These are phyloP conservation scores for Siderastrea radians DNA, from an alignment of 92 coral and sea anemone genomes.

Conservation along the genomic window DNA sequence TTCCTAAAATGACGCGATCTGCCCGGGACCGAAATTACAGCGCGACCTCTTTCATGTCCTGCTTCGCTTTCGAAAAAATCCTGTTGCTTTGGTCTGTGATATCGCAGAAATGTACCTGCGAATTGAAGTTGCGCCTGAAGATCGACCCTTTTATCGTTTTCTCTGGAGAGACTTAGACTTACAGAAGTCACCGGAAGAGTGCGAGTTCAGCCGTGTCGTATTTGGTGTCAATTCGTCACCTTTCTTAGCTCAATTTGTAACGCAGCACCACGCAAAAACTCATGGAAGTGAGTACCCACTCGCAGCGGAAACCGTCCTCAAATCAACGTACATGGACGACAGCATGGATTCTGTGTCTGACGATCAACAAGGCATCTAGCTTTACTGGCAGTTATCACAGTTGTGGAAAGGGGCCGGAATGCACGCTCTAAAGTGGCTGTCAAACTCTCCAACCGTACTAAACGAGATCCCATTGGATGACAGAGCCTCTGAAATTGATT, in stretches of 20 bases:
- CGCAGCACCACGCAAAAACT: no score
- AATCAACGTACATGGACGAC: no score
- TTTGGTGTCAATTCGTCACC: slow-evolving; percentile 63
- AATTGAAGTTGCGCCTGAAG: no score
- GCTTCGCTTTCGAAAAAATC: no score
- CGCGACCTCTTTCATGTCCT: slow-evolving; percentile 36
- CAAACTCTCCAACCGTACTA: no score
- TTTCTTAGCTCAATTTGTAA: no score
- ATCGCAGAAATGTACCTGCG: no score
- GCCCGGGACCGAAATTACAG: slow-evolving; percentile 69
- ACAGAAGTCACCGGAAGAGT: slow-evolving; percentile 53
- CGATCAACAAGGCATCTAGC: slow-evolving; percentile 43
- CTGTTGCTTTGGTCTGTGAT: no score
- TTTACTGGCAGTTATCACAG: slow-evolving; percentile 38
- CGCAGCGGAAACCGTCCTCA: no score
- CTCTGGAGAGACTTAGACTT: slow-evolving; percentile 64
- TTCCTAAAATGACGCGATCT: slow-evolving; percentile 60
- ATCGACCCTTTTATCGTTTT: slow-evolving; percentile 42
- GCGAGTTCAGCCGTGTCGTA: slow-evolving; percentile 57
- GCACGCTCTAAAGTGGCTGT: no score
- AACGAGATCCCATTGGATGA: slow-evolving; percentile 59
- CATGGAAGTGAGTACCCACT: no score
- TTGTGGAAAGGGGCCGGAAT: slow-evolving; percentile 40
- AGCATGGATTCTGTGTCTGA: no score
- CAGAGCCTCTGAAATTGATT: slow-evolving; percentile 62